Percentiles rank a stretch among this genome's conserved stretches.
These are phyloP conservation scores for Carduelis carduelis DNA, from an alignment of 2,797 vertebrate species.

Conservation along the genomic window DNA sequence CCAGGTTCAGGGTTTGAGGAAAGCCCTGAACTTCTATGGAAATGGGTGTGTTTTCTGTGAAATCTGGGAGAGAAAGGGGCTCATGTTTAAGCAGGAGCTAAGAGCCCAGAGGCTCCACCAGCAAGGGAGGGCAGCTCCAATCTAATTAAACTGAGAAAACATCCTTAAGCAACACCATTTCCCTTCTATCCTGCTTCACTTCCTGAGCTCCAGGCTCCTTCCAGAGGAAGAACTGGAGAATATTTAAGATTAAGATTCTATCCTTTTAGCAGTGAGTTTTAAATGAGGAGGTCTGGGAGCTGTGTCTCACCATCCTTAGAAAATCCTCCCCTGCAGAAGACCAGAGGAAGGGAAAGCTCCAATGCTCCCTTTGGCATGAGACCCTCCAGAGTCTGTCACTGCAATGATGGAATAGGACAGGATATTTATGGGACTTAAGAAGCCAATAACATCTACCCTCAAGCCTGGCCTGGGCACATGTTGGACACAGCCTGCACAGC, in stretches of 20 bases:
- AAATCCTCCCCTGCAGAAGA: background rate
- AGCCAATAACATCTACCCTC: background rate
- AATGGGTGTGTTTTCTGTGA: background rate
- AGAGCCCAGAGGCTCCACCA: background rate
- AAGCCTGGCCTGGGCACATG: background rate
- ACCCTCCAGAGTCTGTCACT: background rate
- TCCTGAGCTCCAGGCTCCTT: background rate
- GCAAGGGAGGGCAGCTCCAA: background rate
- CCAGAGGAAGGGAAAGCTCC: background rate
- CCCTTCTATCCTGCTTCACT: background rate
- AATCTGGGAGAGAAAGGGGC: background rate
- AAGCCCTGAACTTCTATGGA: background rate
- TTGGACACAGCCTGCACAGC: background rate
- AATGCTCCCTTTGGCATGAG: background rate
- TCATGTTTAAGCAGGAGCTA: background rate
- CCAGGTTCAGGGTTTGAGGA: background rate
- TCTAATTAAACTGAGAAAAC: background rate
- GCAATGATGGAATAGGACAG: background rate
- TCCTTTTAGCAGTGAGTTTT: background rate
- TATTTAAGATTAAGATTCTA: background rate
- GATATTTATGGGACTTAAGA: background rate
- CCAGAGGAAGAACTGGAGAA: background rate
- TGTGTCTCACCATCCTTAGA: fast-evolving
- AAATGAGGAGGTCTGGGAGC: background rate
- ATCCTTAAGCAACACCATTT: background rate